These are phyloP conservation scores for Habropoda laboriosa DNA, from an alignment of 1,140 invertebrate species.

Conservation along the genomic window DNA sequence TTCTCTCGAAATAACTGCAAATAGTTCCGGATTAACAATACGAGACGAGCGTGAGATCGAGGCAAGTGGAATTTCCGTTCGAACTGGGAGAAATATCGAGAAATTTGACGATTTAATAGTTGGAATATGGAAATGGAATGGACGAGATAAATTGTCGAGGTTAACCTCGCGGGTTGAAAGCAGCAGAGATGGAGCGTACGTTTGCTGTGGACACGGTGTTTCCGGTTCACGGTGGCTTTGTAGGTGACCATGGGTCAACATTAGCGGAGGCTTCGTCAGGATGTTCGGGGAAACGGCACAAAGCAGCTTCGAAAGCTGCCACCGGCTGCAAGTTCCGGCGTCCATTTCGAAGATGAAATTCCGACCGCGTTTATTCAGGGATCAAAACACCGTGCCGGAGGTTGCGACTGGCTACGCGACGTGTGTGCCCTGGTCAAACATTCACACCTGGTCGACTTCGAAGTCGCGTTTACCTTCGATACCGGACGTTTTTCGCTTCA, in stretches of 20 bases:
- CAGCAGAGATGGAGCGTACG: background rate
- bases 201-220: background rate
- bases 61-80: no score
- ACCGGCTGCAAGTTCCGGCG: background rate
- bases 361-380: conserved; percentile 7
- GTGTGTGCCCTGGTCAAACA: background rate
- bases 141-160: background rate
- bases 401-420: background rate
- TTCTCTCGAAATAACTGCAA: no score
- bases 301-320: conserved; percentile 17
- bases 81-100: no score
- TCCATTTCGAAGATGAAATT: conserved; percentile 38
- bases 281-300: background rate
- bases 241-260: conserved; percentile 25
- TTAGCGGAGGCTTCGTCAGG: conserved; percentile 10
- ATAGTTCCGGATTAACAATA: background rate
- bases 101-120: no score
- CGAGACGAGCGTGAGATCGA: no score
- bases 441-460: background rate
- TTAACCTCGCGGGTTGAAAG: background rate
- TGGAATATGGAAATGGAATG: no score
- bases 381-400: conserved; percentile 18
- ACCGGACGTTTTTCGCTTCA: no score
- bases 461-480: background rate
- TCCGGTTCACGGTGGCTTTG: conserved; percentile 9